Base-by-base conservation (phyloP, 2,113 vertebrate genomes). In the Balaeniceps rex region DNA sequence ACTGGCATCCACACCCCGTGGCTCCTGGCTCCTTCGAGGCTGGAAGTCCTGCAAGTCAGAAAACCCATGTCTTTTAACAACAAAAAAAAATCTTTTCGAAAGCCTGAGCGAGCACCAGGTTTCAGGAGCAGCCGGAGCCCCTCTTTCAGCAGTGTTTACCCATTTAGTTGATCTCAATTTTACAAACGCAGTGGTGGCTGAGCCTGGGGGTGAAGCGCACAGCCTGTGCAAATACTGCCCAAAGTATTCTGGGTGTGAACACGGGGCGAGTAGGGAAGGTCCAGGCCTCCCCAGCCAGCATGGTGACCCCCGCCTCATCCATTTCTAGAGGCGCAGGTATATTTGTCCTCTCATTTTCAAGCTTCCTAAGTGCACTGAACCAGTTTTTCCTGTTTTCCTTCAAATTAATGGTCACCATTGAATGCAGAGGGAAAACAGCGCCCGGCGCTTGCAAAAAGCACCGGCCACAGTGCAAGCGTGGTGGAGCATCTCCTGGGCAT, bases 321-420 rank as follows among this genome's bases (percentile, higher is more conserved):
- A 78, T 25, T 92, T 69, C 83, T 58, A 82, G 57, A 88, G 66
- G 57, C 5, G 7, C 40, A 24, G 31, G 78, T n/a, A 42, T 3
- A 0, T 74, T 88, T 19, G 9, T 52, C 83, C 87, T 90, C 83
- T 87, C 95, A 93, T 93, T 93, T 94, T 34, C 23, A 57, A 92
- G 83, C 96, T 96, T 97, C 86, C 89, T 44, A 94, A 89, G 11
- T 66, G 63, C 54, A 77, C 87, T 42, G 88, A 98, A 98, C 97
- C 95, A 85, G 96, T 97, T 97, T 95, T 93, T 97, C 97, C 52
- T 26, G 90, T 97, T 97, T 95, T 75, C 72, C 87, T 94, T 60
- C 64, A 66, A 81, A 76, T 58, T 42, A 68, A 57, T 33, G 69
- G 69, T 72, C 75, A 40, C 33, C 33, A 28, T 6, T 0, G 1